Percentiles rank a stretch among this genome's conserved stretches.
Evolutionary conservation across 2,888 invertebrate genomes (phyloP).

Genomic region (Idaea biselata): DNA sequence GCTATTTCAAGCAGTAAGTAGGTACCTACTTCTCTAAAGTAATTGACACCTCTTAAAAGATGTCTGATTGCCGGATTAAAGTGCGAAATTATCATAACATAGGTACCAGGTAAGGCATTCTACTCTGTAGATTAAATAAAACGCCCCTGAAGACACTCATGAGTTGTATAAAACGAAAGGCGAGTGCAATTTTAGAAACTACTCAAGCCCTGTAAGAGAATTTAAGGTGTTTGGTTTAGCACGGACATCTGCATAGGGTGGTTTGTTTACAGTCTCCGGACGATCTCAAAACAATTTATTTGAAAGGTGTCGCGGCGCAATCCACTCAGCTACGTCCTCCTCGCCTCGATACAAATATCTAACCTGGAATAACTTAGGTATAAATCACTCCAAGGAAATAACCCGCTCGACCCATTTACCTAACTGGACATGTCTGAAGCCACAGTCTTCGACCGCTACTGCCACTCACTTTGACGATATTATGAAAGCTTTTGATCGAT

Average conservation of each 20-base stretch:
- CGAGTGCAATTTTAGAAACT: constrained; percentile 60
- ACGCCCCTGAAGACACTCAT: constrained; percentile 52
- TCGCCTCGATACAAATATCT: constrained; percentile 56
- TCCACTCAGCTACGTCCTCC: constrained; percentile 67
- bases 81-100: background rate
- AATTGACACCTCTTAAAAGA: too few species aligned
- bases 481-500: constrained; percentile 46
- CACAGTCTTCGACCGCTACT: constrained; percentile 35
- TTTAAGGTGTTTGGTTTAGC: constrained; percentile 64
- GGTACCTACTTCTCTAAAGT: too few species aligned
- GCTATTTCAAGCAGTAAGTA: too few species aligned
- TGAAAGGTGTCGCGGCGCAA: constrained; percentile 77
- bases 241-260: constrained; percentile 70
- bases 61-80: background rate
- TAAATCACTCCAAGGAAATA: constrained; percentile 69
- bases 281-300: constrained; percentile 78
- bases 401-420: constrained; percentile 58
- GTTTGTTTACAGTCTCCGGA: constrained; percentile 70
- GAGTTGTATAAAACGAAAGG: constrained; percentile 40
- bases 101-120: constrained; percentile 43
- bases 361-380: constrained; percentile 56
- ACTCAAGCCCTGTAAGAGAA: constrained; percentile 55
- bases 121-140: constrained; percentile 61
- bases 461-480: constrained; percentile 41
- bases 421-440: constrained; percentile 56